These are phyloP conservation scores for Montipora sp. DNA, from an alignment of 64 coral and sea anemone species.

Conservation along the genomic window DNA sequence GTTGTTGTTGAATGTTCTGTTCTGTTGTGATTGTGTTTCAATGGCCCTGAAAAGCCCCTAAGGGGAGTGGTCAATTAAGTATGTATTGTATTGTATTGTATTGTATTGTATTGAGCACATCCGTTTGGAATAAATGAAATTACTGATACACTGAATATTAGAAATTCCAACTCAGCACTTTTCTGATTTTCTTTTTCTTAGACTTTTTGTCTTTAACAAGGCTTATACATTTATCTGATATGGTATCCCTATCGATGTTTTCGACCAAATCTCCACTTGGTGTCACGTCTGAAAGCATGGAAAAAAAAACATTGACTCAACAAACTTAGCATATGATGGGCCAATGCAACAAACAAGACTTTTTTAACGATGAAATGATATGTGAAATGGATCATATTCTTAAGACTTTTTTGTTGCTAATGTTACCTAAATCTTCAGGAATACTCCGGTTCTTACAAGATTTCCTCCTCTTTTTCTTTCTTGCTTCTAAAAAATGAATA, in stretches of 20 bases:
- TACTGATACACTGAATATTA: background rate
- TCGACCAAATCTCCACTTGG: conserved; percentile 23
- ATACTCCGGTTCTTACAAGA: conserved; percentile 29
- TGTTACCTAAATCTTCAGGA: conserved; percentile 39
- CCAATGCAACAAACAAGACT: background rate
- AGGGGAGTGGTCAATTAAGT: too few species aligned
- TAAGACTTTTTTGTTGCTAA: background rate
- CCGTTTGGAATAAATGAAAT: too few species aligned
- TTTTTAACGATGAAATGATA: too few species aligned
- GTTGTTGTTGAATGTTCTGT: too few species aligned
- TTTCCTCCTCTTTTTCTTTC: conserved; percentile 14
- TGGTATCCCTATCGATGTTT: conserved; percentile 14
- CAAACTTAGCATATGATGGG: background rate
- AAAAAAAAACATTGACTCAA: background rate
- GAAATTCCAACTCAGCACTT: conserved; percentile 78
- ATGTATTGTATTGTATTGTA: too few species aligned
- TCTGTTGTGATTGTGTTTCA: too few species aligned
- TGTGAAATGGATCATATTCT: too few species aligned
- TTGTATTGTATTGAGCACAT: too few species aligned
- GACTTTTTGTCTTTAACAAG: conserved; percentile 31
- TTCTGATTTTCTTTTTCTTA: conserved; percentile 70
- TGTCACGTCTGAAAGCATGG: background rate
- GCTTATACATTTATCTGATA: background rate
- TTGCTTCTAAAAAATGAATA: conserved; percentile 21
- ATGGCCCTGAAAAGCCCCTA: too few species aligned